Evolutionary conservation across 2,888 invertebrate species (phyloP).

Genomic region (Nemoura dubitans): DNA sequence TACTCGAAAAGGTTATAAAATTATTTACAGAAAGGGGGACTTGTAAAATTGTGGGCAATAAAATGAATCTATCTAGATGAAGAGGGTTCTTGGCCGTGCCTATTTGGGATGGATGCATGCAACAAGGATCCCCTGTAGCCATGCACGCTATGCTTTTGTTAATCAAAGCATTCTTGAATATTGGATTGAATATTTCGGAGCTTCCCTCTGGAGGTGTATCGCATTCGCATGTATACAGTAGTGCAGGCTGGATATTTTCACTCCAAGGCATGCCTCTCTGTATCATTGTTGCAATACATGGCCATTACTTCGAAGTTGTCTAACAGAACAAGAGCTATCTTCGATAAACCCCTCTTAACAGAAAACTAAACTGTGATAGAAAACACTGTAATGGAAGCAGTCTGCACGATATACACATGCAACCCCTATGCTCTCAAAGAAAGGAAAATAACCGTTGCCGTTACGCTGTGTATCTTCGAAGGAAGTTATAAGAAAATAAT

Average conservation of each 20-base stretch:
- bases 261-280: not conserved
- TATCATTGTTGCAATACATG: not conserved
- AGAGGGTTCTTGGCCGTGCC: not conserved
- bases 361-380: conserved; percentile 3
- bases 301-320: not conserved
- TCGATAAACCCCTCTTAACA: not conserved
- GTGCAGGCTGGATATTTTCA: too few relatives aligned
- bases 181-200: not conserved
- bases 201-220: not conserved
- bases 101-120: not conserved
- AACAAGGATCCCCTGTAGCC: not conserved
- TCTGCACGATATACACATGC: not conserved
- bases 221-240: not conserved
- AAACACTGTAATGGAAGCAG: not conserved
- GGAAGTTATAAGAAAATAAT: not conserved
- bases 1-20: conserved; percentile 37
- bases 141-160: not conserved
- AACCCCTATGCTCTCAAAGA: not conserved
- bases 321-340: not conserved
- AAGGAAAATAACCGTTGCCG: not conserved
- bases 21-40: conserved; percentile 36
- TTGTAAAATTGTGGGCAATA: conserved; percentile 36
- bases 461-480: not conserved
- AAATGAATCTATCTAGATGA: not conserved
- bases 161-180: conserved; percentile 16